Evolutionary conservation across 2,113 vertebrate genomes (phyloP), one percentile per base, ranked within the genome.

Genomic region (Maccullochella peelii): DNA sequence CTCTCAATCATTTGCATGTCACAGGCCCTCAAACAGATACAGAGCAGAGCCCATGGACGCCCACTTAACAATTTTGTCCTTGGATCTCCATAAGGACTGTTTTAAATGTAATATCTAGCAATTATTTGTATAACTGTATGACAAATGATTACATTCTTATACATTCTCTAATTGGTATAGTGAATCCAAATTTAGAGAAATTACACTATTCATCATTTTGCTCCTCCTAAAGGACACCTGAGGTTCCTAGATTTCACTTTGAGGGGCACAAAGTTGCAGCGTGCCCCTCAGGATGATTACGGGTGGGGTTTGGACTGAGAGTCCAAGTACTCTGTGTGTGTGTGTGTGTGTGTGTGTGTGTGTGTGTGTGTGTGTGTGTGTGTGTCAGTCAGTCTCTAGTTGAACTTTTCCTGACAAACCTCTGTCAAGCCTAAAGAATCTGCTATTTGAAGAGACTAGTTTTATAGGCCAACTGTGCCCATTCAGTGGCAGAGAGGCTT

Each of bases 401-500:
- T 82, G 58, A 80, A 61, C 49, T 71, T 82, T 87, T 80, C 58
- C 62, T 73, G 14, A 80, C 80, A 72, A 82, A 73, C 85, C 58
- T 70, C 14, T 79, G 81, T 82, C 77, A 73, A 49, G 59, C 33
- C 67, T 65, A 66, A 82, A 80, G 58, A 79, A 83, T 82, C 63
- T 69, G 61, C 71, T 84, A 11, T 82, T 84, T 80, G 65, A 81
- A 87, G 57, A 66, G 66, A 69, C 7, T 42, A 1, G 55, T 85
- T 88, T 89, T 90, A 84, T 71, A n/a, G 89, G 76, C 81, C 85
- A 21, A 74, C 61, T 57, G 79, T 63, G 65, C 21, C 77, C 76
- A 78, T 89, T 92, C 85, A 91, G 73, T 47, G 30, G 76, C 80
- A 83, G 54, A 21, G 20, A 80, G 71, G 84, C 88, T 90, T 93